Base-by-base conservation (phyloP, 2,888 invertebrate species). In the Aspidiotus rigidus region DNA sequence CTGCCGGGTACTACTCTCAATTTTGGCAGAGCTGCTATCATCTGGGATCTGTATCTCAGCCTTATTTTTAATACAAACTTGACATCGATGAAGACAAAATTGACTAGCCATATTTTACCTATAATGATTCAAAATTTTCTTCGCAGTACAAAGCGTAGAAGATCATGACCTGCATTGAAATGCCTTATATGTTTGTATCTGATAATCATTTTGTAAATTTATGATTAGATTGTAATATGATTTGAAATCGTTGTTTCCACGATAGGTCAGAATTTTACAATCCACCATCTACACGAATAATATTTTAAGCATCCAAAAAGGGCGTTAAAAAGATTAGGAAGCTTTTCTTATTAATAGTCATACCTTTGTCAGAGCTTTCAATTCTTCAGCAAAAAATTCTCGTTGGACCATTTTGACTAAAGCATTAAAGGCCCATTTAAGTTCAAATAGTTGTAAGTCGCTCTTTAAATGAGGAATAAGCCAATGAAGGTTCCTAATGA, bases 401-500 rank as follows among this genome's bases (percentile, higher is more conserved):
- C 5, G 1, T 53, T 28, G 28, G 5, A 28, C 28, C 28, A 28
- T 3, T 28, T 28, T 28, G 2, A 28, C 28, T n/a, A 10, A 11
- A 7, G 10, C 3, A 17, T 56, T 15, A 7, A 15, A 10, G 10
- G 56, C 56, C 16, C 16, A 10, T 56, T 56, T 3, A 11, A 56
- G 1, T 56, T 56, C 56, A 56, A n/a, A 56, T n/a, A 15, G 2
- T 3, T 16, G 56, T 2, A 16, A n/a, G n/a, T n/a, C n/a, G n/a
- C 56, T 7, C 1, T 5, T 1, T 56, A 56, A 5, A 15, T n/a
- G 16, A 56, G 56, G 56, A 56, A 2, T 7, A 56, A n/a, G 5
- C 56, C 56, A 56, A 56, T 56, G 56, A 15, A 56, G 56, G 16
- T 56, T 56, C 56, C 56, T 5, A 2, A 56, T 56, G 2, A 16